These are phyloP conservation scores for Clostera curtula DNA, from an alignment of 2,888 invertebrate species.

Conservation along the genomic window DNA sequence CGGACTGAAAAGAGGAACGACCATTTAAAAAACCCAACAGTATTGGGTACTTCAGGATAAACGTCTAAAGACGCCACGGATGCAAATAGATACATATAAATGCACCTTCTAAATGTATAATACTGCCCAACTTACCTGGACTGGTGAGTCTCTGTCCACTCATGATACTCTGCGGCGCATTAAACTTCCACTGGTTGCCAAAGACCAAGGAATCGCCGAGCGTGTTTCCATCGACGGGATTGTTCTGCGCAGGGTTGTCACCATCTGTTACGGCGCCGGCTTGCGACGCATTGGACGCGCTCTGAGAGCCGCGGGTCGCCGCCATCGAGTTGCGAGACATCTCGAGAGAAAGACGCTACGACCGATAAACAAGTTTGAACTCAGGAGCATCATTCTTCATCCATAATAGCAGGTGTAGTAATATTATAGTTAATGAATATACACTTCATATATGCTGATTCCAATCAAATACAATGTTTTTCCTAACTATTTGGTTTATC, in stretches of 20 bases:
- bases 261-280: slow-evolving; percentile 21
- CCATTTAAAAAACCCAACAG: too few relatives aligned
- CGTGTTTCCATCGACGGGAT: slow-evolving; percentile 54
- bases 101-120: too few relatives aligned
- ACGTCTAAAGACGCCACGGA: too few relatives aligned
- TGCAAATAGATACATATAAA: too few relatives aligned
- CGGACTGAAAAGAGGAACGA: too few relatives aligned
- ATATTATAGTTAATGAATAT: too few relatives aligned
- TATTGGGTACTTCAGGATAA: too few relatives aligned
- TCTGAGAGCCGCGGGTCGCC: slow-evolving; percentile 53
- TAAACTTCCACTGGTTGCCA: slow-evolving; percentile 51
- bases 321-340: slow-evolving; percentile 79
- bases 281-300: slow-evolving; percentile 22
- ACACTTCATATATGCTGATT: background rate
- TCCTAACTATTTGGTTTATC: too few relatives aligned
- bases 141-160: slow-evolving; percentile 38
- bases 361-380: too few relatives aligned
- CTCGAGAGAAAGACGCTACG: slow-evolving; percentile 80
- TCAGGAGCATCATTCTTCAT: too few relatives aligned
- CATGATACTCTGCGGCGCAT: slow-evolving; percentile 33
- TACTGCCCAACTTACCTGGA: slow-evolving; percentile 40
- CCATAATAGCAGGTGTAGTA: too few relatives aligned
- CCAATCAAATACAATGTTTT: too few relatives aligned
- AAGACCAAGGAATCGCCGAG: slow-evolving; percentile 40
- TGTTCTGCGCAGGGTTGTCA: slow-evolving; percentile 53